These are phyloP conservation scores for Chlorospingus flavigularis DNA, from an alignment of 2,797 vertebrate species.

Conservation along the genomic window DNA sequence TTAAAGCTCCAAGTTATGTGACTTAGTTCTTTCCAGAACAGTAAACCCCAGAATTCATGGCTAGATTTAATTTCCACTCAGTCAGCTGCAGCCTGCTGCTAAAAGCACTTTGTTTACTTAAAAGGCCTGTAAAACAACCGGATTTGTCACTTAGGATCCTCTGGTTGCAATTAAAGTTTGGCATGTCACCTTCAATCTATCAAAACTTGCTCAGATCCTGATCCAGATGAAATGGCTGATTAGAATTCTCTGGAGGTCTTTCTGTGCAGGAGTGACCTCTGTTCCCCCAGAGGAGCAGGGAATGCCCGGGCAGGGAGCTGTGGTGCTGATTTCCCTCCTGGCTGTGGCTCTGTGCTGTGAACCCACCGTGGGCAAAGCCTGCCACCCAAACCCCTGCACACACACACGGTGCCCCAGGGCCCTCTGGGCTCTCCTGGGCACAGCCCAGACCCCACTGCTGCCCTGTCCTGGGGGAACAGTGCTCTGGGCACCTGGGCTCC, in stretches of 20 bases:
- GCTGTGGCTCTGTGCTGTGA: background rate
- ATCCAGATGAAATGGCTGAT: background rate
- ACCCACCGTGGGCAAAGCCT: background rate
- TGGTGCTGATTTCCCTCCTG: background rate
- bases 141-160: background rate
- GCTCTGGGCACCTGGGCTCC: background rate
- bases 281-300: fast-evolving
- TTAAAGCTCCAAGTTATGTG: background rate
- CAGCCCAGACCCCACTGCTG: background rate
- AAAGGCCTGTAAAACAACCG: background rate
- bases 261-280: background rate
- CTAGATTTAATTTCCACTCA: background rate
- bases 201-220: background rate
- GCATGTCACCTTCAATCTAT: constrained; percentile 1
- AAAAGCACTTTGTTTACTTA: constrained; percentile 3
- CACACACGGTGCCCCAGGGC: background rate
- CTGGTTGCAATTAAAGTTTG: constrained; percentile 6
- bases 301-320: fast-evolving
- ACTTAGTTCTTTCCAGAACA: background rate
- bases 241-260: background rate
- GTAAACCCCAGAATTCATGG: background rate
- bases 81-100: background rate
- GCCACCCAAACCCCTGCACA: fast-evolving
- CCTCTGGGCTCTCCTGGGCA: background rate
- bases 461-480: background rate